A percentile compares a stretch with the other conserved stretches of the same genome.
Conservation (phyloP, 2,888 invertebrate genomes). For the Caenorhabditis afra region DNA sequence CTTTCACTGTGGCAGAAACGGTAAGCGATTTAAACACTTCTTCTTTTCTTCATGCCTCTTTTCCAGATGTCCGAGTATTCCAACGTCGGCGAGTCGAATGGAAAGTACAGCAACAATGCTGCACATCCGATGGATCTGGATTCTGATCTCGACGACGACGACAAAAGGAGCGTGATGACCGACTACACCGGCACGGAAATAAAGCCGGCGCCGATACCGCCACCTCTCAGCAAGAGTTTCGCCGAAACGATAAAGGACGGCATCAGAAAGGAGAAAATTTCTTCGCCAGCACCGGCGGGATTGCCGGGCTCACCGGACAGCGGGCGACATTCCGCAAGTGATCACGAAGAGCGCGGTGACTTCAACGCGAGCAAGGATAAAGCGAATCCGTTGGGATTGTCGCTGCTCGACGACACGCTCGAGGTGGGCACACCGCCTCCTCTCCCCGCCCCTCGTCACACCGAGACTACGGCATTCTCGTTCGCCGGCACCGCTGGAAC, state of each 20-base stretch:
- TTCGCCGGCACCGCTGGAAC: too few relatives aligned
- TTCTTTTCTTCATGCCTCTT: neutral
- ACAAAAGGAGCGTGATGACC: neutral
- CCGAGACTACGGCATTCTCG: too few relatives aligned
- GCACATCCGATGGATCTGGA: conserved; percentile 29
- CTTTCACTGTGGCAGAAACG: neutral
- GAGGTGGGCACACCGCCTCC: too few relatives aligned
- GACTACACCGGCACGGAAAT: neutral
- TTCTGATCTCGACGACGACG: conserved; percentile 20
- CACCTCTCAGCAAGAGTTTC: conserved; percentile 44
- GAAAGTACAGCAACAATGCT: conserved; percentile 16
- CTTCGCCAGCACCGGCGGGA: too few relatives aligned
- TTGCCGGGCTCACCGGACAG: conserved; percentile 24
- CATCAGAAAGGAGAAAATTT: neutral
- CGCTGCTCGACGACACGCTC: too few relatives aligned
- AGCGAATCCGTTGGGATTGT: too few relatives aligned
- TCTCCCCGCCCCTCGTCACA: too few relatives aligned
- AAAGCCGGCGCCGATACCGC: conserved; percentile 55
- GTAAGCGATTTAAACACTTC: too few relatives aligned
- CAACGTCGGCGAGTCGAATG: conserved; percentile 16
- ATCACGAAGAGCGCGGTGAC: too few relatives aligned
- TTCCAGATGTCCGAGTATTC: conserved; percentile 39
- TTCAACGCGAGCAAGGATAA: too few relatives aligned
- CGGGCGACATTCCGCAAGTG: neutral
- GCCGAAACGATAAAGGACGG: conserved; percentile 50